Evolutionary conservation across 2,888 invertebrate genomes (phyloP), one percentile per base, ranked within the genome.

Genomic region (Clostera curtula): DNA sequence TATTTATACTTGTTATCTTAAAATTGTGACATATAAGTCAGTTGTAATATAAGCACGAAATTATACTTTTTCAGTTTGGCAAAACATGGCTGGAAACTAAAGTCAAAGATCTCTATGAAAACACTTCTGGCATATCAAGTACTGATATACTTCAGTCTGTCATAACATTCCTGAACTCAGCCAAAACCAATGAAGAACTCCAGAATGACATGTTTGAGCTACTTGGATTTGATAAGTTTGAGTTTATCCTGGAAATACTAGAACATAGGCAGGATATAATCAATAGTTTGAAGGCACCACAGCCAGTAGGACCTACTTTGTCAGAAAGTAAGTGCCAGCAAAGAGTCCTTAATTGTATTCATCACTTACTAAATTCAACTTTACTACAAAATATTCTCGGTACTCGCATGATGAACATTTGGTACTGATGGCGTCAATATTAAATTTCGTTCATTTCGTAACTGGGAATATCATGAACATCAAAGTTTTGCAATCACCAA

Each of bases 181-280:
- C 85, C 7, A 82, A 87, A 39, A 83, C 82, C 13, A 89, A 87
- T 41, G 88, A 89, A 36, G 92, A 92, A 50, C 73, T 94, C 35
- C 91, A 94, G 62, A 91, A 91, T 56, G 93, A 93, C 68, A 74
- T 98, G 10, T 92, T 96, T 66, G 97, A 98, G 52, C 74, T 97
- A 3, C 84, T 96, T 12, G 98, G 98, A 0, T 95, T 92, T 65
- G 94, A 96, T 44, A 82, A 90, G 49, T 89, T 94, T 64, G 93
- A 93, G 55, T 83, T 94, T 31, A 90, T 93, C 13, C 86, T 88
- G 33, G 77, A 85, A 18, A 66, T 95, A 34, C 65, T 95, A 13
- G 79, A 87, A 26, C 88, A 92, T 46, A 83, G 93, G 6, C 66
- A 71, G 23, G 86, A 82, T 40, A 87, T 89, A 5, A 63, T 71